Conservation (phyloP, 2,888 invertebrate genomes). For the Ophion costatus region DNA sequence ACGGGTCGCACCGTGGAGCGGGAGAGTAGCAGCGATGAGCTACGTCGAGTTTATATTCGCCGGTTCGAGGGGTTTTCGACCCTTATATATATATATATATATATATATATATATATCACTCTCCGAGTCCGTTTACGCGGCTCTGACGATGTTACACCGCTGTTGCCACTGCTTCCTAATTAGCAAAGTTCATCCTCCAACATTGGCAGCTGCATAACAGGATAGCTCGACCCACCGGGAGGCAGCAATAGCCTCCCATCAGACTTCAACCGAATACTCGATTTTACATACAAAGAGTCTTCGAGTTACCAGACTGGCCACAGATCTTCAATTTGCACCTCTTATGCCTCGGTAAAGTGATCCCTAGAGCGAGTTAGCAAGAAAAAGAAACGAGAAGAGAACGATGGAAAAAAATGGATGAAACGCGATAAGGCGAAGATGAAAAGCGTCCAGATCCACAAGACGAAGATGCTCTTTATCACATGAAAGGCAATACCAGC, state of each 20-base stretch:
- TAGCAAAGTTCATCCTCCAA: slow-evolving; percentile 64
- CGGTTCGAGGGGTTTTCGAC: slow-evolving; percentile 56
- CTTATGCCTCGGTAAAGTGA: slow-evolving; percentile 64
- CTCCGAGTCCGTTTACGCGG: slow-evolving; percentile 1
- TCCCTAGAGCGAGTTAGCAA: slow-evolving; percentile 16
- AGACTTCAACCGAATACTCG: slow-evolving; percentile 48
- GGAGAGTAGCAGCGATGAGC: slow-evolving; percentile 3
- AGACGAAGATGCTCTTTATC: slow-evolving; percentile 34
- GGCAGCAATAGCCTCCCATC: slow-evolving; percentile 28
- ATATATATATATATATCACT: background rate
- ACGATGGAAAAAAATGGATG: slow-evolving; percentile 25
- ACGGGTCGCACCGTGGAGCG: slow-evolving; percentile 49
- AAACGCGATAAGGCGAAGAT: background rate
- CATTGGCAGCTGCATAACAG: slow-evolving; percentile 15
- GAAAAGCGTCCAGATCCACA: slow-evolving; percentile 31
- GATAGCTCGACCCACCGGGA: slow-evolving; percentile 36
- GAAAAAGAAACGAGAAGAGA: slow-evolving; percentile 5
- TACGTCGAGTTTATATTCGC: slow-evolving; percentile 60
- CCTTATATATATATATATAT: slow-evolving; percentile 35
- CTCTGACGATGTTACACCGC: slow-evolving; percentile 44
- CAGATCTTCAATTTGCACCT: slow-evolving; percentile 65
- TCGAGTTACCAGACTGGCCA: slow-evolving; percentile 65
- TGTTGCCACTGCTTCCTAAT: slow-evolving; percentile 58
- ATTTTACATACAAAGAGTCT: slow-evolving; percentile 65
- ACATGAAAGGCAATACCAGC: slow-evolving; percentile 35